phyloP scores from a whole-genome alignment of 2,797 vertebrate genomes.

The Falco rusticolus region DNA sequence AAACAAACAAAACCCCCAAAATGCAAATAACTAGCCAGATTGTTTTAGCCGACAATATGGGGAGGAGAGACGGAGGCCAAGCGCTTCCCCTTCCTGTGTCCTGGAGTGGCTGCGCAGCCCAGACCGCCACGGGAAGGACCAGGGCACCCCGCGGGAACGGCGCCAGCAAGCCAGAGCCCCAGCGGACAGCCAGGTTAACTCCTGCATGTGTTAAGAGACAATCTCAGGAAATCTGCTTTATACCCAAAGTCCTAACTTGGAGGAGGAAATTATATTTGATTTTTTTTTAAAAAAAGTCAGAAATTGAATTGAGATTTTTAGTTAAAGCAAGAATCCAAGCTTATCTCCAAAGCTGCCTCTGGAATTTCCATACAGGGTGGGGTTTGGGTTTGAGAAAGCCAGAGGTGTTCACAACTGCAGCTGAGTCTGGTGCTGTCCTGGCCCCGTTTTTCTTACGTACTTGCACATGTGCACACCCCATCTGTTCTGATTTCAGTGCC shows the following conservation, averaged over 20 bases:
- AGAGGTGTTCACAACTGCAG: background rate
- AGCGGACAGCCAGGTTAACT: background rate
- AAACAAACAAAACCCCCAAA: background rate
- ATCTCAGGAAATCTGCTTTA: background rate
- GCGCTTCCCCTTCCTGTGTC: rapidly evolving
- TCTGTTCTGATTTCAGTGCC: background rate
- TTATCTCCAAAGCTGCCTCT: conserved; percentile 10
- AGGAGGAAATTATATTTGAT: background rate
- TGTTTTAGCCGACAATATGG: background rate
- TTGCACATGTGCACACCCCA: rapidly evolving
- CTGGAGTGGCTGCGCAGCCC: background rate
- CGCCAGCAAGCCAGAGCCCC: background rate
- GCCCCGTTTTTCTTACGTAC: background rate
- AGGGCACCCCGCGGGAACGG: background rate
- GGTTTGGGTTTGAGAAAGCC: background rate
- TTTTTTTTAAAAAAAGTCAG: background rate
- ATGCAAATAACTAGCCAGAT: background rate
- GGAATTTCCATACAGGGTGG: background rate
- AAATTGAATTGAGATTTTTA: background rate
- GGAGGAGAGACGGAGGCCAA: background rate
- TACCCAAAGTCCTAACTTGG: background rate
- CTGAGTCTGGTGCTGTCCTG: background rate
- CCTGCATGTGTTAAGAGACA: background rate
- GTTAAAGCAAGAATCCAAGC: background rate
- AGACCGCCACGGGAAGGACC: rapidly evolving